Evolutionary conservation across 1,140 invertebrate species (phyloP).

Genomic region (honey bee (Apis mellifera)): DNA sequence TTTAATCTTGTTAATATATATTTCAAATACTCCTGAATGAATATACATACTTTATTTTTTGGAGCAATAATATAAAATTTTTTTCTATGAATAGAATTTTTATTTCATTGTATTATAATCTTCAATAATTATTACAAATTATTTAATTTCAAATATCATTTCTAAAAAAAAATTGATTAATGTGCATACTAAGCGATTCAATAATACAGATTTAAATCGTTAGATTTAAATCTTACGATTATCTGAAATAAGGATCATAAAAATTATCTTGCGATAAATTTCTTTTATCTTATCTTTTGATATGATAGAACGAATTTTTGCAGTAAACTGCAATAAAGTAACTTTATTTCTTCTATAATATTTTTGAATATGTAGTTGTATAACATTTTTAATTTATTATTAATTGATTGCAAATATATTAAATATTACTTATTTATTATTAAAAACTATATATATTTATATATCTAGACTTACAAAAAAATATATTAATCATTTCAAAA

Average conservation of each 20-base stretch:
- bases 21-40: not conserved
- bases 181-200: not conserved
- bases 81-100: not conserved
- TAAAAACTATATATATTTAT: not conserved
- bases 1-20: not conserved
- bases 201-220: not conserved
- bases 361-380: too few species aligned
- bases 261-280: not conserved
- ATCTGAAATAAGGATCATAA: not conserved
- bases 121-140: not conserved
- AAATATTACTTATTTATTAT: too few species aligned
- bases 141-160: not conserved
- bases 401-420: too few species aligned
- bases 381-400: too few species aligned
- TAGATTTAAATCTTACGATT: not conserved
- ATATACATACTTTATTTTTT: not conserved
- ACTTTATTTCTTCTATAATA: too few species aligned
- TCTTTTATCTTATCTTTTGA: slow-evolving; percentile 9
- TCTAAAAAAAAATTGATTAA: not conserved
- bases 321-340: not conserved
- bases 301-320: not conserved
- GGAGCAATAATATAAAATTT: not conserved
- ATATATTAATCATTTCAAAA: not conserved
- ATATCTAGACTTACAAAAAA: not conserved
- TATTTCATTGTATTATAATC: not conserved